Evolutionary conservation across 64 coral and sea anemone genomes (phyloP), one percentile per base, ranked within the genome.

Genomic region (Stichodactyla mertensii): DNA sequence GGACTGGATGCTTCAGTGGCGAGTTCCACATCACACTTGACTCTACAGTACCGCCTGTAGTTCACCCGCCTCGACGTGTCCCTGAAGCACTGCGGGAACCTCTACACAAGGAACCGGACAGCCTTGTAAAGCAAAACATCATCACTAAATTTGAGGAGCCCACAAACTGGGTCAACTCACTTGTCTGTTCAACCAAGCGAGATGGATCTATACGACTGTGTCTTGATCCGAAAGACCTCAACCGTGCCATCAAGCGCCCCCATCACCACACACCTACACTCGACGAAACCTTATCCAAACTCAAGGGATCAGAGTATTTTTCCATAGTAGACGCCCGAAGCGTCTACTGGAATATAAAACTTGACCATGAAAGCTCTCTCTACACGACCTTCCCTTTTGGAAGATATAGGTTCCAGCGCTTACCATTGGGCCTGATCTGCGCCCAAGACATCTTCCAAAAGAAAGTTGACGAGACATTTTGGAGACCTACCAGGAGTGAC

Each of bases 381-480:
- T 85, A 61, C 28, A 78, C 70, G 22, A 85, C 88, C 4, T 90
- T 85, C 54, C 82, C 88, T 7, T 24, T 51, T 78, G 88, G 82
- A 2, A 18, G 88, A 45, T 90, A 85, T 53, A 77, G 88, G 18
- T 85, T 90, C 55, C 55, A 77, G n/a, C 9, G 67, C 1, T 82
- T 85, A 36, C 82, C 82, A 28, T 90, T 90, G 61, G 82, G 88
- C 8, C 31, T 90, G 4, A 85, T 90, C 55, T 90, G 88, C 28
- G 88, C 88, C 19, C 88, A 90, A 22, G 82, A 90, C 60, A 53
- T 88, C 78, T 88, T 88, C 77, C 86, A 80, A 61, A 62, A 26
- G 55, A 88, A 88, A 16, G 77, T 88, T 6, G 77, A 88, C 18
- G 77, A 88, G 57, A 88, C 87, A 55, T n/a, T 88, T 88, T 59